These are phyloP conservation scores for Drosophila hamatofila DNA, from an alignment of 2,888 invertebrate species.

Conservation along the genomic window DNA sequence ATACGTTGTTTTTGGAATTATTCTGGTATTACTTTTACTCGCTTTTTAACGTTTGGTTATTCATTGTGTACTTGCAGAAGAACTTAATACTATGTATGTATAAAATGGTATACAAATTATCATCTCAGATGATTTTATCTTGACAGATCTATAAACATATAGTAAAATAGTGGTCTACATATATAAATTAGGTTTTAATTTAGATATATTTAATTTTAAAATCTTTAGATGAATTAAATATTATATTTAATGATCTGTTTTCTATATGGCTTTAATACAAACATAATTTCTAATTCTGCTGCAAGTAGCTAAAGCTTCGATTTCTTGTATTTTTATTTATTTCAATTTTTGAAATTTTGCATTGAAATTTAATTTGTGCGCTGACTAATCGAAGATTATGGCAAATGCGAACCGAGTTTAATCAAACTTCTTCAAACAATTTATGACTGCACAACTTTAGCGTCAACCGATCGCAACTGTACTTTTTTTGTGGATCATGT, in stretches of 20 bases:
- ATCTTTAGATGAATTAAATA: too few relatives aligned
- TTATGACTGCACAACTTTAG: conserved; percentile 7
- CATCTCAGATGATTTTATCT: background rate
- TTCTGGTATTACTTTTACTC: conserved; percentile 31
- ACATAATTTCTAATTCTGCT: conserved; percentile 13
- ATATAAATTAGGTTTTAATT: too few relatives aligned
- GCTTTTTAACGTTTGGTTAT: conserved; percentile 5
- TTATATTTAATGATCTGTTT: background rate
- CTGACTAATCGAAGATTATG: conserved; percentile 51
- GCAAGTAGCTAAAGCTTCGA: conserved; percentile 23
- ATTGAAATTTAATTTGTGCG: conserved; percentile 21
- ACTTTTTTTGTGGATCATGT: conserved; percentile 58
- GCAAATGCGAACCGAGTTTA: conserved; percentile 40
- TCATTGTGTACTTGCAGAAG: conserved; percentile 42
- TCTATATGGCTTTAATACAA: background rate
- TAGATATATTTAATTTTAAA: background rate
- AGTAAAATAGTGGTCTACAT: background rate
- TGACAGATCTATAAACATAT: background rate
- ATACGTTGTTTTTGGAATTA: conserved; percentile 62
- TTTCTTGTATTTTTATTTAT: conserved; percentile 19
- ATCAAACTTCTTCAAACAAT: conserved; percentile 1
- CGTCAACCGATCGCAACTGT: conserved; percentile 48
- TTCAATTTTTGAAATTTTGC: conserved; percentile 24
- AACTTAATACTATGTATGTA: background rate
- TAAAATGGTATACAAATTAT: background rate